Percentiles rank a stretch among this genome's conserved stretches.
Conservation (phyloP, 1,140 invertebrate genomes). For the Triops cancriformis region DNA sequence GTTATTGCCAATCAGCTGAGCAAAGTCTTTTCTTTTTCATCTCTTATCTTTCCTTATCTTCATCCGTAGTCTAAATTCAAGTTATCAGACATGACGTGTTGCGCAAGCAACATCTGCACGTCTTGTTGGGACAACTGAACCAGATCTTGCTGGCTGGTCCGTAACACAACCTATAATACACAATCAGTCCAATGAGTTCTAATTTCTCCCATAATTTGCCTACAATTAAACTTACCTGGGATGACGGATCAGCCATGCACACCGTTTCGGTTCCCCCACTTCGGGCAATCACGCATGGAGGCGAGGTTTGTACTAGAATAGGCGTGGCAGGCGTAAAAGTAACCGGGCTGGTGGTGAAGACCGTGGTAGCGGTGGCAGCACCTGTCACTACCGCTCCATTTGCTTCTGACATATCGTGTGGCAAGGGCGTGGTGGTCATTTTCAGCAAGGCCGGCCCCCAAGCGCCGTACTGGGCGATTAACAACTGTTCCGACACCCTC, state of each 20-base stretch:
- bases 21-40: not conserved
- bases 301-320: constrained; percentile 19
- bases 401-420: not conserved
- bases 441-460: constrained; percentile 24
- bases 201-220: no score
- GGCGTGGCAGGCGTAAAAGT: constrained; percentile 22
- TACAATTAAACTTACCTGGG: not conserved
- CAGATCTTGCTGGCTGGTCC: not conserved
- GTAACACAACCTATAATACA: not conserved
- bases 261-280: not conserved
- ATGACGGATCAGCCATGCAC: not conserved
- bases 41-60: not conserved
- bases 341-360: not conserved
- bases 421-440: constrained; percentile 8
- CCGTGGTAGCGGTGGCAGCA: not conserved
- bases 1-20: no score
- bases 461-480: constrained; percentile 66
- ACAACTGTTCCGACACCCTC: constrained; percentile 69
- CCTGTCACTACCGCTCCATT: not conserved
- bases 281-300: not conserved
- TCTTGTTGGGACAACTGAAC: not conserved
- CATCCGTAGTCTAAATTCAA: not conserved
- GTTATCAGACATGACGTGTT: not conserved
- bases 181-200: not conserved
- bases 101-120: not conserved